Conservation (phyloP, 2,797 vertebrate genomes). For the Delichon dasypus region DNA sequence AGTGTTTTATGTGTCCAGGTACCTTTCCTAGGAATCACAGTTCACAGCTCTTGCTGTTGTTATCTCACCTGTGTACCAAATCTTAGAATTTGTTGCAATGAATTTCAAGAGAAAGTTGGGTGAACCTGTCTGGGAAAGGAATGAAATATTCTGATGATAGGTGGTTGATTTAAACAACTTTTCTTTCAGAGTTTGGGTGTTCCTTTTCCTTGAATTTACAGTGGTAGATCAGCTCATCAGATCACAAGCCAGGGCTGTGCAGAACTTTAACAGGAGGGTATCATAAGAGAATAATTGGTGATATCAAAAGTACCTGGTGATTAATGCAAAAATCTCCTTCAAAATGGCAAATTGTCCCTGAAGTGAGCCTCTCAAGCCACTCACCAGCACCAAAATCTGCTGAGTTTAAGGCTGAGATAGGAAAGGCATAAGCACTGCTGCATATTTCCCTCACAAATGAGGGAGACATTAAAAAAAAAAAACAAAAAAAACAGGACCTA, state of each 20-base stretch:
- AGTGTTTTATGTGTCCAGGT: not conserved
- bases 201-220: not conserved
- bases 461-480: not conserved
- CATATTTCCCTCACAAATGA: not conserved
- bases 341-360: not conserved
- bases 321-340: not conserved
- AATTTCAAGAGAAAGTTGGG: not conserved
- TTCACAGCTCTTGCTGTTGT: not conserved
- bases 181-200: not conserved
- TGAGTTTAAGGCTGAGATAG: not conserved
- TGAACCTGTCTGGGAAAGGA: not conserved
- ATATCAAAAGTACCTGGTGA: not conserved
- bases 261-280: not conserved
- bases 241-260: not conserved
- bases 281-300: not conserved
- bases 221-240: not conserved
- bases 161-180: not conserved
- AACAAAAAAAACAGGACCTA: not conserved
- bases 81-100: not conserved
- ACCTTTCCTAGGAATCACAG: not conserved
- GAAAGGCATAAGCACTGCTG: not conserved
- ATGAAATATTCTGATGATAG: not conserved
- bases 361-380: not conserved
- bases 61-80: not conserved
- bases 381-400: not conserved